Percentiles rank a stretch among this genome's conserved stretches.
phyloP scores from a whole-genome alignment of 1,140 invertebrate species.

The Calephelis nemesis region DNA sequence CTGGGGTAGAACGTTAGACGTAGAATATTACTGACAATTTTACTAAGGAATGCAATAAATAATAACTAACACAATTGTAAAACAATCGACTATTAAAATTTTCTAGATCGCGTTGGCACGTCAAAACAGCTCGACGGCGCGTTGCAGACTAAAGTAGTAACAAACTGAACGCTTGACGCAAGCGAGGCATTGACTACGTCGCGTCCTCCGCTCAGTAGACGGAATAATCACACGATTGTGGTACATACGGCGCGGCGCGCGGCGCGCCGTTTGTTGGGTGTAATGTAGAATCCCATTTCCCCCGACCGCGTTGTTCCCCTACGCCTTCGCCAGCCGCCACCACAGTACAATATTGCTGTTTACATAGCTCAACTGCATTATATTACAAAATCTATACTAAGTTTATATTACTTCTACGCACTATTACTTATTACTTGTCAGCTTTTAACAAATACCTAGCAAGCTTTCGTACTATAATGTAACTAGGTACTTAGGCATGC shows the following conservation, averaged over 20 bases:
- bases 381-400: conserved; percentile 13
- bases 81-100: conserved; percentile 38
- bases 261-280: conserved; percentile 41
- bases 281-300: conserved; percentile 38
- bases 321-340: conserved; percentile 30
- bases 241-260: conserved; percentile 48
- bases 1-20: conserved; percentile 23
- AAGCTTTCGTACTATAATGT: background rate
- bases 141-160: conserved; percentile 64
- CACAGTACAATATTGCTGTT: conserved; percentile 18
- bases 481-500: background rate
- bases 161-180: conserved; percentile 56
- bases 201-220: conserved; percentile 67
- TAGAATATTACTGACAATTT: conserved; percentile 36
- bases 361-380: conserved; percentile 9
- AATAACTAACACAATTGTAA: conserved; percentile 23
- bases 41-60: conserved; percentile 57
- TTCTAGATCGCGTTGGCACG: conserved; percentile 47
- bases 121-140: conserved; percentile 54
- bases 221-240: conserved; percentile 66
- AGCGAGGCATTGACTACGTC: conserved; percentile 66
- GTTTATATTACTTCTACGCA: background rate
- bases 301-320: conserved; percentile 31
- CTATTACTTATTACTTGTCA: background rate
- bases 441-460: background rate